Conservation (phyloP, 2,797 vertebrate genomes). For the Catostomus latipinnis region DNA sequence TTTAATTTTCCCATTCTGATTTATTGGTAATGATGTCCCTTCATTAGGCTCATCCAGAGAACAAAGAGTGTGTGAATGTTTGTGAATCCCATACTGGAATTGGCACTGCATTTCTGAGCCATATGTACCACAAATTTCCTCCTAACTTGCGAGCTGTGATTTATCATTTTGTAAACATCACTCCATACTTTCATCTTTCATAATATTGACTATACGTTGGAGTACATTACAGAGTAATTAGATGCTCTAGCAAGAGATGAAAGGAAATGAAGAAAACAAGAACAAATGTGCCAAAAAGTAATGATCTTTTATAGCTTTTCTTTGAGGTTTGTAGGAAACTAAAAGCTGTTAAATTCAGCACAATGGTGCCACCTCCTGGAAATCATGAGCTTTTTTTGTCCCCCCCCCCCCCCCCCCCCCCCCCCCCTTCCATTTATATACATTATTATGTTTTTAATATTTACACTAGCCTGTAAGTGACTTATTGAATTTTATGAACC, state of each 20-base stretch:
- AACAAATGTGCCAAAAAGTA: constrained; percentile 82
- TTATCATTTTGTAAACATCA: constrained; percentile 2
- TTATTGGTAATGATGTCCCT: background rate
- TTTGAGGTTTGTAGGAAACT: constrained; percentile 78
- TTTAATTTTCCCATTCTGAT: background rate
- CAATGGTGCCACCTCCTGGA: constrained; percentile 86
- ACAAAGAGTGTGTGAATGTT: background rate
- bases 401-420: too few relatives aligned
- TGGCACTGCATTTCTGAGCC: constrained; percentile 47
- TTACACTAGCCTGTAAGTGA: constrained; percentile 65
- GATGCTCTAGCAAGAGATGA: constrained; percentile 65
- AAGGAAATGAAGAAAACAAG: constrained; percentile 70
- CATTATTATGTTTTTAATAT: constrained; percentile 74
- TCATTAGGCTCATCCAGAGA: background rate
- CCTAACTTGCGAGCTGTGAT: constrained; percentile 65
- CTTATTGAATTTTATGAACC: constrained; percentile 70
- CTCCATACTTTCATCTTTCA: constrained; percentile 74
- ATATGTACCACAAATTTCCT: constrained; percentile 13
- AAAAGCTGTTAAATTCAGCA: constrained; percentile 80
- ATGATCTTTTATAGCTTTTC: constrained; percentile 73
- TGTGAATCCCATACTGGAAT: background rate
- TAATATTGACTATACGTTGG: constrained; percentile 75
- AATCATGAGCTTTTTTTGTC: constrained; percentile 75
- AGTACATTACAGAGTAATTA: constrained; percentile 69
- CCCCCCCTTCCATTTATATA: constrained; percentile 47